Conservation (phyloP, 2,797 vertebrate genomes). For the Zenarchopterus dispar region DNA sequence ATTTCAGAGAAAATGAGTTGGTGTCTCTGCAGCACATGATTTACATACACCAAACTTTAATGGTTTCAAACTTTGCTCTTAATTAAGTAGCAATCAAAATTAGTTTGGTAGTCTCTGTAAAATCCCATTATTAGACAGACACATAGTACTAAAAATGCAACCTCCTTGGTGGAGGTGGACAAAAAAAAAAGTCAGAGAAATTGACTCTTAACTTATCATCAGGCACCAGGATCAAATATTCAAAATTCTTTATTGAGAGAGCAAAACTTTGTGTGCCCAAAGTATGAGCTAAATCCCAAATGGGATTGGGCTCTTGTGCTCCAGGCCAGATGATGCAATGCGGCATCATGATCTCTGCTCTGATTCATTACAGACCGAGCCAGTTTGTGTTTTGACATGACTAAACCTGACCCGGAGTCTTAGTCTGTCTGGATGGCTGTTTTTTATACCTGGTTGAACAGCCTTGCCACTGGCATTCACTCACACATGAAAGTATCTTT, state of each 20-base stretch:
- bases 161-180: neutral
- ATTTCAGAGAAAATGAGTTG: no score
- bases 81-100: neutral
- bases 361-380: slow-evolving; percentile 66
- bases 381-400: slow-evolving; percentile 62
- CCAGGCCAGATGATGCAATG: slow-evolving; percentile 49
- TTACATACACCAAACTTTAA: neutral
- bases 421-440: slow-evolving; percentile 51
- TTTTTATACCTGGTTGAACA: slow-evolving; percentile 62
- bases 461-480: slow-evolving; percentile 43
- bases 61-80: neutral
- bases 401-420: slow-evolving; percentile 48
- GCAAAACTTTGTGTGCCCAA: neutral
- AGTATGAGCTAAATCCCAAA: slow-evolving; percentile 11
- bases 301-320: slow-evolving; percentile 13
- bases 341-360: slow-evolving; percentile 54
- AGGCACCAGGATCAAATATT: neutral
- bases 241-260: neutral
- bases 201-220: neutral
- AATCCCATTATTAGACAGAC: neutral
- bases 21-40: neutral
- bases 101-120: neutral
- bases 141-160: neutral
- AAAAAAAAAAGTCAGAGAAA: neutral
- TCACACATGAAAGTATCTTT: slow-evolving; percentile 32